Evolutionary conservation across 92 coral and sea anemone species (phyloP), one percentile per base, ranked within the genome.

Genomic region (Zoanthus solanderi): DNA sequence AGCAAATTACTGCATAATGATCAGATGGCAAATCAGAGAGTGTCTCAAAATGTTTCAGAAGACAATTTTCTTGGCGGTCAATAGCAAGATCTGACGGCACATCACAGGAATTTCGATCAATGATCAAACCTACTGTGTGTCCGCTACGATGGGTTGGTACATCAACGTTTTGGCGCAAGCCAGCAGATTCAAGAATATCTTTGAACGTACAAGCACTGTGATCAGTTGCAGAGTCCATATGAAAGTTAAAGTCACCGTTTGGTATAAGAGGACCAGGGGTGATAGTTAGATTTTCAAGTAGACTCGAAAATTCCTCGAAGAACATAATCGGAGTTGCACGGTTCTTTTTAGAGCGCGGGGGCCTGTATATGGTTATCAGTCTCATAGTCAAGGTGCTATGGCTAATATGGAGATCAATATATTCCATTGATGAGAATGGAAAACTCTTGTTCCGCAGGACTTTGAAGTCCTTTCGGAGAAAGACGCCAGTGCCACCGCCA

Each of bases 401-500:
- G 67, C 37, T 30, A 44, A 17, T 50, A 23, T 23, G 23, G 23
- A 88, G 72, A 53, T 88, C 81, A 56, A 88, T 0, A 71, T 76
- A 71, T 71, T 87, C 90, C 78, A 88, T 63, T 28, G 87, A 88
- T 46, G 63, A 63, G 73, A 88, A 79, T 45, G 7, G 30, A 14
- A 48, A 60, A 29, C 30, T 10, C 0, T 31, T 45, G 15, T 58
- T 48, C 5, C 32, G 17, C 34, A 46, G 13, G 17, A 88, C 87
- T n/a, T 2, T 30, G 18, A 79, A 79, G 8, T 80, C 86, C 14
- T 88, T 88, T 17, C 53, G 72, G 0, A 87, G 31, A 2, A 87
- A n/a, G 23, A 87, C 66, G 32, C 76, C 89, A n/a, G 65, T 30
- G 4, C 89, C 89, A 58, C 89, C 88, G 31, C 88, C 89, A n/a